Evolutionary conservation across 2,797 vertebrate species (phyloP), one percentile per base, ranked within the genome.

Genomic region (Phrynocephalus forsythii): DNA sequence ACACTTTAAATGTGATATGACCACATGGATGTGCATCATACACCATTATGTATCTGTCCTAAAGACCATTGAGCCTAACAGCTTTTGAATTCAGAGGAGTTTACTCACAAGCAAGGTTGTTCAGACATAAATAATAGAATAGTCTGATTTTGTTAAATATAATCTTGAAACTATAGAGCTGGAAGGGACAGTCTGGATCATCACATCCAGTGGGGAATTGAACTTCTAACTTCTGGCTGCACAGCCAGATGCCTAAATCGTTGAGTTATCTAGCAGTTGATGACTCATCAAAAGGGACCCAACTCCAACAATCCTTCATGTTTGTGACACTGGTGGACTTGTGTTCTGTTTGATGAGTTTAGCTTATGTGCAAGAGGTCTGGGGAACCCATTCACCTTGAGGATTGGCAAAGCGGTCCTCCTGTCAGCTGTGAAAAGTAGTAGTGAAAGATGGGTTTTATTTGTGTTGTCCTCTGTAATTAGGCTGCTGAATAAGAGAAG

Each of bases 401-500:
- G 95, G 91, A 90, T 2, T 92, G 92, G 94, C 68, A 89, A 96
- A 96, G 95, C 83, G 95, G 95, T 94, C 95, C 96, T 94, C 95
- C 96, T 94, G 90, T 94, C 85, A 78, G 92, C 93, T 94, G 89
- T 94, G 96, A 94, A 96, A 94, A 96, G 95, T 94, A 92, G 92
- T 92, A 90, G 83, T 92, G 92, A 94, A 96, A 95, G 95, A 94
- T 94, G 48, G 95, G 95, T 96, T 97, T 96, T 96, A 96, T 96
- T 95, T 96, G 94, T 94, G 95, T 96, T 96, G 96, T 96, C 97
- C 97, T 96, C 97, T 96, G 97, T 98, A 99, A 98, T 99, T 98
- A 98, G 94, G 96, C 97, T 97, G 97, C 96, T 97, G 97, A 97
- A 98, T 97, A 98, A 97, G 97, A 97, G 97, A 97, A 97, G 98